These are phyloP conservation scores for Epistrophella euchroma DNA, from an alignment of 2,888 invertebrate genomes.

Conservation along the genomic window DNA sequence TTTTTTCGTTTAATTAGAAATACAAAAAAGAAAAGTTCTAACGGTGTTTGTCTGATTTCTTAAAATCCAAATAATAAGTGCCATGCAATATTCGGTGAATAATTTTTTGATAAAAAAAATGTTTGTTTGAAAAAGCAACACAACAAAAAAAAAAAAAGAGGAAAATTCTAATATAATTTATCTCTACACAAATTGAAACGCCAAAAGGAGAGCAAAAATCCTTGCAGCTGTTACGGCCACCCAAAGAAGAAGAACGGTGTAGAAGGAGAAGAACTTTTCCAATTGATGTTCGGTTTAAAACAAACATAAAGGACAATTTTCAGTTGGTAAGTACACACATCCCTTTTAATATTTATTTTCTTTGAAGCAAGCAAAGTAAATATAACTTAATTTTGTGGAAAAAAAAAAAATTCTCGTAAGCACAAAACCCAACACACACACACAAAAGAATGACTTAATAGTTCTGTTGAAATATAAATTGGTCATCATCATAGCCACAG, in stretches of 20 bases:
- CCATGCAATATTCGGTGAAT: neutral
- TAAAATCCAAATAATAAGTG: neutral
- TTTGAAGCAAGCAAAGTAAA: slow-evolving; percentile 18
- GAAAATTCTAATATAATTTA: neutral
- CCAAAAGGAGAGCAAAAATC: slow-evolving; percentile 8
- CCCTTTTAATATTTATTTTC: slow-evolving; percentile 7
- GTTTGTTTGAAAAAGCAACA: neutral
- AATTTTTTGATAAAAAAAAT: slow-evolving; percentile 6
- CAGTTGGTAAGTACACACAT: slow-evolving; percentile 62
- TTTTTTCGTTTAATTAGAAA: neutral
- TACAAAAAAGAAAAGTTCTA: neutral
- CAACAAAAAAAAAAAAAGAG: neutral
- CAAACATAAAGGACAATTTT: slow-evolving; percentile 71
- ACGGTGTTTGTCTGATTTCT: neutral
- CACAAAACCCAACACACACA: slow-evolving; percentile 4
- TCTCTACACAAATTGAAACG: slow-evolving; percentile 12
- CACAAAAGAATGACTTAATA: slow-evolving; percentile 66
- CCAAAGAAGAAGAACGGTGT: neutral
- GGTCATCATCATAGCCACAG: slow-evolving; percentile 45
- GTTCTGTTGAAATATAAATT: slow-evolving; percentile 58
- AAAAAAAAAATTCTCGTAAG: slow-evolving; percentile 16
- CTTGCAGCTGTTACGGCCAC: slow-evolving; percentile 49
- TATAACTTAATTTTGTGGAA: slow-evolving; percentile 39
- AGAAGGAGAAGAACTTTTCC: slow-evolving; percentile 46
- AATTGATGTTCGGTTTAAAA: slow-evolving; percentile 65